Evolutionary conservation across 1,140 invertebrate genomes (phyloP).

Genomic region (Octopus sinensis): DNA sequence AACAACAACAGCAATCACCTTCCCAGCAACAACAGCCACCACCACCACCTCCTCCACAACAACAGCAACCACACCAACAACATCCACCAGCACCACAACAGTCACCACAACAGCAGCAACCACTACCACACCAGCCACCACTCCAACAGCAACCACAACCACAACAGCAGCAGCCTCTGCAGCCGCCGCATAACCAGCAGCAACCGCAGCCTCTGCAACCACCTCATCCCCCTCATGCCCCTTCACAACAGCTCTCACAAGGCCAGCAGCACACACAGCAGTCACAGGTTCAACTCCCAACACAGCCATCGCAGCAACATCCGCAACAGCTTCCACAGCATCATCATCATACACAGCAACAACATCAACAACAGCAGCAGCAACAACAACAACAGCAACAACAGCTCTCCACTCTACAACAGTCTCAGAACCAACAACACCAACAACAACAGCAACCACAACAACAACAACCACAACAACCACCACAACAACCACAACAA

Average conservation of each 20-base stretch:
- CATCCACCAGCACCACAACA: constrained; percentile 16
- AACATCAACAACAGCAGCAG: background rate
- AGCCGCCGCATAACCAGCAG: no score
- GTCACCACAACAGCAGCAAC: background rate
- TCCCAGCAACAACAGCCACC: background rate
- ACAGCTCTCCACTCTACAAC: background rate
- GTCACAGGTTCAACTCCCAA: constrained; percentile 26
- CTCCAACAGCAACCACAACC: constrained; percentile 58
- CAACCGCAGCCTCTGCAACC: background rate
- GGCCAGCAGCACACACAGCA: constrained; percentile 25
- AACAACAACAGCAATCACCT: background rate
- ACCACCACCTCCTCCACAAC: background rate
- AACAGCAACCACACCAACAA: constrained; percentile 15
- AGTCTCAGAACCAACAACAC: background rate
- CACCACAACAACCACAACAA: constrained; percentile 14
- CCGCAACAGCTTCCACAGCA: background rate
- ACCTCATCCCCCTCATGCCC: background rate
- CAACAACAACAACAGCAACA: background rate
- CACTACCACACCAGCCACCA: background rate
- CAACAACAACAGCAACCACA: background rate
- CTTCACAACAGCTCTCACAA: background rate
- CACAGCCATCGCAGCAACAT: constrained; percentile 58
- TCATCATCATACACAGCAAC: background rate
- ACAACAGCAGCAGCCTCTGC: background rate
- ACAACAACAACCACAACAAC: background rate